These are phyloP conservation scores for Bujurquina vittata DNA, from an alignment of 2,113 vertebrate genomes.

Conservation along the genomic window DNA sequence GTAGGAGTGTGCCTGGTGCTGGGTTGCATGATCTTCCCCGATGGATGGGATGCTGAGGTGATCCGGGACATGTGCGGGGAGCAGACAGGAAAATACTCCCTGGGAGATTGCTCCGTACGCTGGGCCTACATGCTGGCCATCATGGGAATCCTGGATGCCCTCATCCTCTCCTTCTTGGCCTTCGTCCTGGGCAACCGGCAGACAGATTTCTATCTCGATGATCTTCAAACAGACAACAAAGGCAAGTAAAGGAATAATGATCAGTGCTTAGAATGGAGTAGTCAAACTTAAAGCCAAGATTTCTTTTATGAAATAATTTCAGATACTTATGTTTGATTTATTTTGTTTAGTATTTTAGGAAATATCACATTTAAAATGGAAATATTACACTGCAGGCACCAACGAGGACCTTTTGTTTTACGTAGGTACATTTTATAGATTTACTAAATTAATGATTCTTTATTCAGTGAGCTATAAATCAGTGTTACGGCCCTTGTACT, in stretches of 20 bases:
- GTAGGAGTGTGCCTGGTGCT: constrained; percentile 95
- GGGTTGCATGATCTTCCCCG: constrained; percentile 97
- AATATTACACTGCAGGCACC: no score
- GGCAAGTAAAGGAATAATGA: constrained; percentile 71
- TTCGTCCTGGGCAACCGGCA: constrained; percentile 97
- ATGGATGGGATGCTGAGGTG: constrained; percentile 96
- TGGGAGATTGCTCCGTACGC: constrained; percentile 94
- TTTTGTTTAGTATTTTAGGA: no score
- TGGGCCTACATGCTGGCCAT: constrained; percentile 98
- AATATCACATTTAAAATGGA: no score
- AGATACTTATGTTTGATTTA: neutral
- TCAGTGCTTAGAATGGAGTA: neutral
- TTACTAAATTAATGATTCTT: neutral
- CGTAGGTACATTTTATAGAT: neutral
- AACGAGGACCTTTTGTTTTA: neutral
- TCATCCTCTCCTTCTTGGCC: constrained; percentile 96
- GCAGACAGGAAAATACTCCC: constrained; percentile 93
- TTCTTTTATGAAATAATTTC: neutral
- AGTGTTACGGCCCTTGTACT: neutral
- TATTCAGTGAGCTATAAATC: neutral
- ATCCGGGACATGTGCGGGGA: constrained; percentile 96
- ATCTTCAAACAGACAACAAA: constrained; percentile 95
- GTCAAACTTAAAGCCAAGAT: neutral
- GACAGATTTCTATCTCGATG: constrained; percentile 94
- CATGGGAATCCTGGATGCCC: constrained; percentile 95